phyloP scores from a whole-genome alignment of 2,888 invertebrate species.

The Heteromurus nitidus region DNA sequence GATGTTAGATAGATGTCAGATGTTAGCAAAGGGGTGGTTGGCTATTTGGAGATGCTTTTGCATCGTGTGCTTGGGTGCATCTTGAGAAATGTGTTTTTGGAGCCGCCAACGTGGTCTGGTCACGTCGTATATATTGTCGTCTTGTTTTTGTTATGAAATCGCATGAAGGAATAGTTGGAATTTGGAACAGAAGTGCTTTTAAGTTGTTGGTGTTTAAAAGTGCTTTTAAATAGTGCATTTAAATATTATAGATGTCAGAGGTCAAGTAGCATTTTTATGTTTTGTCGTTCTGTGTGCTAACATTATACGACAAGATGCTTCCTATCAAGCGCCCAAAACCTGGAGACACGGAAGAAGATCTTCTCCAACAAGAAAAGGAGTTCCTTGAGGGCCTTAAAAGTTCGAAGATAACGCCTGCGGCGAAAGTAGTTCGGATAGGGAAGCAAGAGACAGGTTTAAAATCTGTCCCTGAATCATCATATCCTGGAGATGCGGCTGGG shows the following conservation, averaged over 20 bases:
- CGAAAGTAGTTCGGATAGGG: conserved; percentile 12
- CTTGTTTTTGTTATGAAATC: too few relatives aligned
- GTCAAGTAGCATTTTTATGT: not conserved
- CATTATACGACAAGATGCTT: conserved; percentile 77
- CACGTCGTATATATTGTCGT: too few relatives aligned
- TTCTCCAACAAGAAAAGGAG: conserved; percentile 84
- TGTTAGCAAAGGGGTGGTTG: too few relatives aligned
- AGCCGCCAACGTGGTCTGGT: too few relatives aligned
- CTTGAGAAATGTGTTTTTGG: too few relatives aligned
- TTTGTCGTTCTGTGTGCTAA: not conserved
- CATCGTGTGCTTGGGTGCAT: too few relatives aligned
- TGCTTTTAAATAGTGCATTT: not conserved
- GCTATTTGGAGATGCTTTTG: too few relatives aligned
- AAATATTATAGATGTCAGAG: not conserved
- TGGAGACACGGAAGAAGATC: conserved; percentile 84
- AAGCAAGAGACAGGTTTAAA: not conserved
- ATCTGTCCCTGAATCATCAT: not conserved
- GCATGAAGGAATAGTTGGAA: too few relatives aligned
- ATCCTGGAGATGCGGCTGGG: not conserved
- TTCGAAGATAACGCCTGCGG: conserved; percentile 26
- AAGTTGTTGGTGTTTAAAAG: not conserved
- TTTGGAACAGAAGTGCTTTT: too few relatives aligned
- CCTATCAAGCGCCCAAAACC: conserved; percentile 80
- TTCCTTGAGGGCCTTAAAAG: conserved; percentile 78
- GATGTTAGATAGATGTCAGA: too few relatives aligned